These are phyloP conservation scores for Cherax quadricarinatus DNA, from an alignment of 1,140 invertebrate species.

Conservation along the genomic window DNA sequence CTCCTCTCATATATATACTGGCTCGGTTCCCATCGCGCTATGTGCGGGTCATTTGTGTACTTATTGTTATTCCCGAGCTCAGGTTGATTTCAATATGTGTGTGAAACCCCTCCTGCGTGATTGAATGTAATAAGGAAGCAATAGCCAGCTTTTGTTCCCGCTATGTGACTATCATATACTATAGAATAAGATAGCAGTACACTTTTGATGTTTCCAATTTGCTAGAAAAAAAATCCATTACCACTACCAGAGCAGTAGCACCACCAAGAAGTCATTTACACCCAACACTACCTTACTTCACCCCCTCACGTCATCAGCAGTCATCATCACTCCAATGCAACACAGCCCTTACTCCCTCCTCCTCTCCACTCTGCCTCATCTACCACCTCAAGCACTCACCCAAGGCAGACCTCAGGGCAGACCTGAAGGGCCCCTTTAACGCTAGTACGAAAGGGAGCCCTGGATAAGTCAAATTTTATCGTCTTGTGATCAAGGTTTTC, in stretches of 20 bases:
- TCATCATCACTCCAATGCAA: background rate
- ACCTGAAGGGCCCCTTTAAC: too few relatives aligned
- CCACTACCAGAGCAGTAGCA: background rate
- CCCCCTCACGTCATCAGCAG: background rate
- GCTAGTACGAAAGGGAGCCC: too few relatives aligned
- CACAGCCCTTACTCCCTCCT: too few relatives aligned
- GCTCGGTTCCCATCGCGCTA: background rate
- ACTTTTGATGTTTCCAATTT: background rate
- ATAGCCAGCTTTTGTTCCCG: too few relatives aligned
- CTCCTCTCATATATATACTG: background rate
- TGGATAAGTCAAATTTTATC: too few relatives aligned
- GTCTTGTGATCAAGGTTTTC: too few relatives aligned
- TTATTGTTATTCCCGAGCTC: background rate
- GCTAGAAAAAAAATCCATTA: background rate
- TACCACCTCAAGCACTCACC: too few relatives aligned
- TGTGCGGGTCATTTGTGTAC: too few relatives aligned
- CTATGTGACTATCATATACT: background rate
- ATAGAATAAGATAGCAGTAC: background rate
- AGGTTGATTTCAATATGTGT: background rate
- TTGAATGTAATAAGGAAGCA: too few relatives aligned
- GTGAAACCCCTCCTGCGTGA: background rate
- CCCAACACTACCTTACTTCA: background rate
- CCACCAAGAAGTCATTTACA: background rate
- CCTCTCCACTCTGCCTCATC: too few relatives aligned
- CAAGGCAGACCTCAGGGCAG: too few relatives aligned